A percentile compares a stretch with the other conserved stretches of the same genome.
phyloP scores from a whole-genome alignment of 2,113 vertebrate species.

The Damaliscus lunatus region DNA sequence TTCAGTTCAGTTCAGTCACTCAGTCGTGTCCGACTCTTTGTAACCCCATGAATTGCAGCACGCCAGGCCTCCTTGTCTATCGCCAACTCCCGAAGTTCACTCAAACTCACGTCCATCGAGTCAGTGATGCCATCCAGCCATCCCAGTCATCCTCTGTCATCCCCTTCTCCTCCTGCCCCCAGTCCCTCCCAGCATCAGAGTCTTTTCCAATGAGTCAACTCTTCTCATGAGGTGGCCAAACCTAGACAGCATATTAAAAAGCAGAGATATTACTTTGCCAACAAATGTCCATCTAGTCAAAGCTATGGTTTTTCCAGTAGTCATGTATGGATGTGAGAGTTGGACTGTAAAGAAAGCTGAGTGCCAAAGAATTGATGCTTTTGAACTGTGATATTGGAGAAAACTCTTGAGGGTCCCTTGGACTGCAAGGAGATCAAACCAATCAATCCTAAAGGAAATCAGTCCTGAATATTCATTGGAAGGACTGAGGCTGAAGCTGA shows the following conservation, averaged over 20 bases:
- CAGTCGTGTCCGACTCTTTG: too few species aligned
- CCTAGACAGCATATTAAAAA: neutral
- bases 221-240: too few species aligned
- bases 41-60: too few species aligned
- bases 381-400: neutral
- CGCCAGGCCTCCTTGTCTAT: too few species aligned
- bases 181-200: too few species aligned
- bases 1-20: too few species aligned
- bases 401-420: neutral
- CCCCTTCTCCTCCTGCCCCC: too few species aligned
- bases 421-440: neutral
- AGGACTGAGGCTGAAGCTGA: neutral
- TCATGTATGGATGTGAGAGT: neutral
- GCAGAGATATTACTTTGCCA: neutral
- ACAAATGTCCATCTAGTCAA: neutral
- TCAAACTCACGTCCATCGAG: too few species aligned
- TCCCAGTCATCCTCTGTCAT: too few species aligned
- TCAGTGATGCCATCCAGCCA: too few species aligned
- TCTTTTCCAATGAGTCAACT: too few species aligned
- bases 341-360: neutral
- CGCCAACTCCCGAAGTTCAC: too few species aligned
- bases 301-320: neutral
- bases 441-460: neutral
- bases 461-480: neutral
- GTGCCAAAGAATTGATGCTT: neutral